Conservation (phyloP, 2,888 invertebrate species). For the Psylliodes chrysocephalus region DNA sequence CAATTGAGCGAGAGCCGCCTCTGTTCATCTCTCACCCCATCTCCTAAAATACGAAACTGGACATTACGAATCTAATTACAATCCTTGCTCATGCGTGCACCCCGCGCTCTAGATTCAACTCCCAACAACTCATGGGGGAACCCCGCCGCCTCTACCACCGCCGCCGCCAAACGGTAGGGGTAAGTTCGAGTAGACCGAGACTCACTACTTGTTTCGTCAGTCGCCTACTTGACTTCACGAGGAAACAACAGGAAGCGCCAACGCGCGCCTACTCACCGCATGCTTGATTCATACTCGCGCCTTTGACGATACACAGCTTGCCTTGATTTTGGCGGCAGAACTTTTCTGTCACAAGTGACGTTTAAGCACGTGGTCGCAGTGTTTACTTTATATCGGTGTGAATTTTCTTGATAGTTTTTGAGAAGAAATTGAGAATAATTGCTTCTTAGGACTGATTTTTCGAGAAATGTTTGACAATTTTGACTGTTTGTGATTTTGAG, state of each 20-base stretch:
- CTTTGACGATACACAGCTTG: conserved; percentile 4
- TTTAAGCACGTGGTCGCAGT: conserved; percentile 23
- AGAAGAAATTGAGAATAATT: not conserved
- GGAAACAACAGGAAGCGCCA: conserved; percentile 42
- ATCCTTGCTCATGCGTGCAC: conserved; percentile 66
- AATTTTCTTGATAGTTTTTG: conserved; percentile 2
- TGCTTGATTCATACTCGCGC: conserved; percentile 39
- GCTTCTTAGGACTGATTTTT: conserved; percentile 27
- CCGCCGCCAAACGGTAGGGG: conserved; percentile 61
- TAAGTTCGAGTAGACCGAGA: conserved; percentile 55
- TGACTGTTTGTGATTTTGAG: conserved; percentile 34
- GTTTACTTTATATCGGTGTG: conserved; percentile 10
- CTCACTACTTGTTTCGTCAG: conserved; percentile 47
- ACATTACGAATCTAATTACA: conserved; percentile 68
- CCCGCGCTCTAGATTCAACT: conserved; percentile 57
- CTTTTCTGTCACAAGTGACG: conserved; percentile 17
- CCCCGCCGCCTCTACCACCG: conserved; percentile 28
- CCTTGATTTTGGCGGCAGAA: conserved; percentile 14
- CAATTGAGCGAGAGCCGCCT: conserved; percentile 23
- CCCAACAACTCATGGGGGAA: conserved; percentile 57
- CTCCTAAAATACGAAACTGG: conserved; percentile 63
- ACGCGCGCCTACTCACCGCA: conserved; percentile 37
- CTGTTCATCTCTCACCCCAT: conserved; percentile 40
- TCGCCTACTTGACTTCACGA: conserved; percentile 53
- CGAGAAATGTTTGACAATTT: conserved; percentile 25